Conservation (phyloP, 2,797 vertebrate species). For the Anisognathus igniventris region DNA sequence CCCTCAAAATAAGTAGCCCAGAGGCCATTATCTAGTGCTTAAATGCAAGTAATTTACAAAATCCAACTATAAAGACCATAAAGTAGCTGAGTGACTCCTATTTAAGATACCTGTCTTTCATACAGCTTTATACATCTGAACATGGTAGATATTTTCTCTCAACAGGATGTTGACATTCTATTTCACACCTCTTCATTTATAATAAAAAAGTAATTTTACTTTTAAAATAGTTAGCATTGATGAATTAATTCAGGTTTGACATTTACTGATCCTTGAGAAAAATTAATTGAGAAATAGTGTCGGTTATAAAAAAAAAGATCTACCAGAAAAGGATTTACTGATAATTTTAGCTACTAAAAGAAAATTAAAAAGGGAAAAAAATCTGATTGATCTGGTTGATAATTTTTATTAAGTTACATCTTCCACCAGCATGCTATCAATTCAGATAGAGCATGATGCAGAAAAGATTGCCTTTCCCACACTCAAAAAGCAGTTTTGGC, state of each 20-base stretch:
- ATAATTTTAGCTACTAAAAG: neutral
- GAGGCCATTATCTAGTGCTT: neutral
- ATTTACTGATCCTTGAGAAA: neutral
- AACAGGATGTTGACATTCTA: neutral
- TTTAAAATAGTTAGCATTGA: neutral
- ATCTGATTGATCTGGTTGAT: neutral
- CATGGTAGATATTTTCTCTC: neutral
- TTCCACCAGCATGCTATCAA: neutral
- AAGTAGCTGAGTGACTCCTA: neutral
- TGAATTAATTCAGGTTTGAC: neutral
- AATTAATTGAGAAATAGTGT: neutral
- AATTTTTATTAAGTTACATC: neutral
- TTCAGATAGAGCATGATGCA: neutral
- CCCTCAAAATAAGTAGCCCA: neutral
- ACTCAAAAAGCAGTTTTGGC: constrained; percentile 2
- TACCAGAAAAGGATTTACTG: neutral
- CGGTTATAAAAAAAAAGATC: neutral
- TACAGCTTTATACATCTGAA: neutral
- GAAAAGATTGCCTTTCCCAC: neutral
- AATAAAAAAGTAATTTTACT: neutral
- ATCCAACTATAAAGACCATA: neutral
- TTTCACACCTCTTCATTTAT: neutral
- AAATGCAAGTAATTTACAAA: neutral
- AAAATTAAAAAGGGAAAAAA: neutral
- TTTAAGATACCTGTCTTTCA: neutral